Percentiles rank a stretch among this genome's conserved stretches.
Evolutionary conservation across 2,888 invertebrate species (phyloP).

Genomic region (Arctia plantaginis): DNA sequence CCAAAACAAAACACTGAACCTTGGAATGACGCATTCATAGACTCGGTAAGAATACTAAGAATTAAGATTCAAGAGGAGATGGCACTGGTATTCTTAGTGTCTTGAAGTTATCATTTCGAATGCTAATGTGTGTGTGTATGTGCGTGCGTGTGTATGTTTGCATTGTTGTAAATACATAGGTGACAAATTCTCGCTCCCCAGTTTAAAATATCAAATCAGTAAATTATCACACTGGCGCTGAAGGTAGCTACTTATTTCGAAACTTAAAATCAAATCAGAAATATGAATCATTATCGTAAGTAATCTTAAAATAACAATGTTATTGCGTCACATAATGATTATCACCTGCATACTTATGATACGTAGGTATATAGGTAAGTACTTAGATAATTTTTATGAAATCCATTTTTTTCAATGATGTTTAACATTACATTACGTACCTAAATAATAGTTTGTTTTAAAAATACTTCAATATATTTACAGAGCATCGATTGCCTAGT

Average conservation of each 20-base stretch:
- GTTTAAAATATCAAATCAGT: not conserved
- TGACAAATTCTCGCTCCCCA: not conserved
- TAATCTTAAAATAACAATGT: not conserved
- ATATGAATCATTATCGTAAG: not conserved
- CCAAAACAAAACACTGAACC: slow-evolving; percentile 56
- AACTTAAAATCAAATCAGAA: not conserved
- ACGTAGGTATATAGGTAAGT: not conserved
- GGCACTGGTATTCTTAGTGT: not conserved
- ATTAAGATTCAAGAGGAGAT: not conserved
- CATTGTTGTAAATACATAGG: not conserved
- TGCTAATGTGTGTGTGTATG: no score
- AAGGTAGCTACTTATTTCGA: not conserved
- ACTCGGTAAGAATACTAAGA: not conserved
- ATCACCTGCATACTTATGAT: not conserved
- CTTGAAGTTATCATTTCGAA: no score
- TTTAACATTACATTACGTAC: not conserved
- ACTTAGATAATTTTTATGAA: not conserved
- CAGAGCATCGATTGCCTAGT: slow-evolving; percentile 77
- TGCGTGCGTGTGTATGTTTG: not conserved
- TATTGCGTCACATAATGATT: not conserved
- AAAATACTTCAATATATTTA: slow-evolving; percentile 37
- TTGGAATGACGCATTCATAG: slow-evolving; percentile 20
- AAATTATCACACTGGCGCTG: not conserved
- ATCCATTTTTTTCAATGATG: not conserved
- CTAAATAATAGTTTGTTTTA: not conserved